Conservation (phyloP, 2,113 vertebrate genomes). For the Prochilodus magdalenae region DNA sequence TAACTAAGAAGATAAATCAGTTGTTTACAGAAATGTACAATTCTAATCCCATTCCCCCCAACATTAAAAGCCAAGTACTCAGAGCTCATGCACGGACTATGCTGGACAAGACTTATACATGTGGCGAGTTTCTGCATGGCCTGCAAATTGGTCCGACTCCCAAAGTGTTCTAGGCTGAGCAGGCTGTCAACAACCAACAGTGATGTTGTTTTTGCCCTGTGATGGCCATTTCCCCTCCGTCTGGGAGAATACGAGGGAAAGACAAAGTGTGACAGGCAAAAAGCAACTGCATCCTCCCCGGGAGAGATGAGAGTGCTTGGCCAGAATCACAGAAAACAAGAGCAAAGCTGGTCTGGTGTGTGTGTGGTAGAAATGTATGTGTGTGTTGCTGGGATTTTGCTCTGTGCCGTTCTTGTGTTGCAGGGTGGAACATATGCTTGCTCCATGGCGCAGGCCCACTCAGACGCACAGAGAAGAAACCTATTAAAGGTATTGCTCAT, state of each 20-base stretch:
- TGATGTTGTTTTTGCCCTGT: conserved; percentile 63
- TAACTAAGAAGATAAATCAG: no score
- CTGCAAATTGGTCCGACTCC: conserved; percentile 49
- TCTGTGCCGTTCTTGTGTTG: conserved; percentile 38
- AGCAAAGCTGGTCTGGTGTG: conserved; percentile 24
- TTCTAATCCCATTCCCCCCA: neutral
- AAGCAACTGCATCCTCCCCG: conserved; percentile 37
- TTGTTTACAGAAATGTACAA: no score
- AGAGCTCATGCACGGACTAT: neutral
- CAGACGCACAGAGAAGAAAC: conserved; percentile 2
- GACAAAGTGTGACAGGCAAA: conserved; percentile 61
- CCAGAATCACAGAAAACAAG: conserved; percentile 46
- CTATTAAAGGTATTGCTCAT: conserved; percentile 9
- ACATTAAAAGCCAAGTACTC: neutral
- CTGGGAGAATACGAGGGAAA: conserved; percentile 52
- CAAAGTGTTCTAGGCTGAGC: conserved; percentile 60
- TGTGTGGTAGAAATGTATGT: conserved; percentile 11
- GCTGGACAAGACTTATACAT: conserved; percentile 26
- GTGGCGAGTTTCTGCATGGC: conserved; percentile 57
- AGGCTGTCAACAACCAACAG: conserved; percentile 66
- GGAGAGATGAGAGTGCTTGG: conserved; percentile 43
- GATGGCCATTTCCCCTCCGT: conserved; percentile 55
- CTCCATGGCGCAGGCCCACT: conserved; percentile 27
- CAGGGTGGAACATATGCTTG: conserved; percentile 46
- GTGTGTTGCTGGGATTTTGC: conserved; percentile 28